Conservation (phyloP, 2,113 vertebrate species). For the Colius striatus region DNA sequence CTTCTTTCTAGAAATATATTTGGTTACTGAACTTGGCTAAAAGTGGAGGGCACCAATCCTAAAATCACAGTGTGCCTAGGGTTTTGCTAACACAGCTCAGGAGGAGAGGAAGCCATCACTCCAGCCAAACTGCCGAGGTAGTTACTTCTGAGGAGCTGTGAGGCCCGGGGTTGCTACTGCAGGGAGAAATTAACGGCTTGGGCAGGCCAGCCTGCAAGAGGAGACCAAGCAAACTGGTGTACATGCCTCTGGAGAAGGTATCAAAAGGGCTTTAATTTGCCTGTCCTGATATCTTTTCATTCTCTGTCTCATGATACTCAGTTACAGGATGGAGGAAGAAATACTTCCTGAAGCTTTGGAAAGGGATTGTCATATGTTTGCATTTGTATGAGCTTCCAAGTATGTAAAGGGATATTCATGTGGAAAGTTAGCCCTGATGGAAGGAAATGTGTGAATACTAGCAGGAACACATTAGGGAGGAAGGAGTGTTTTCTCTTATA, state of each 20-base stretch:
- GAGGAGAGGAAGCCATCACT: background rate
- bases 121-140: background rate
- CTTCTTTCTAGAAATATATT: background rate
- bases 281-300: background rate
- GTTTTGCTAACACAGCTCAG: background rate
- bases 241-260: background rate
- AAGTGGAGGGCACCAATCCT: background rate
- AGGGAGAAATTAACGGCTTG: background rate
- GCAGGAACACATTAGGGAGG: background rate
- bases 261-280: background rate
- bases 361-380: fast-evolving
- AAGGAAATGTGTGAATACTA: background rate
- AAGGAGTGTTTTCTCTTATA: background rate
- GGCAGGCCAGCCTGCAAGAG: background rate
- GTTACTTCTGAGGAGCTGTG: background rate
- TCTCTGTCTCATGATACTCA: background rate
- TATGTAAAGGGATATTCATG: background rate
- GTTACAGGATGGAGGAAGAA: background rate
- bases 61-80: background rate
- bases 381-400: background rate
- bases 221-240: background rate
- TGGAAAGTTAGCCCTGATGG: background rate
- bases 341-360: background rate
- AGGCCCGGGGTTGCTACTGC: background rate
- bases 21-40: background rate